A percentile compares a stretch with the other conserved stretches of the same genome.
Evolutionary conservation across 1,140 invertebrate species (phyloP).

Genomic region (Phymorhynchus buccinoides): DNA sequence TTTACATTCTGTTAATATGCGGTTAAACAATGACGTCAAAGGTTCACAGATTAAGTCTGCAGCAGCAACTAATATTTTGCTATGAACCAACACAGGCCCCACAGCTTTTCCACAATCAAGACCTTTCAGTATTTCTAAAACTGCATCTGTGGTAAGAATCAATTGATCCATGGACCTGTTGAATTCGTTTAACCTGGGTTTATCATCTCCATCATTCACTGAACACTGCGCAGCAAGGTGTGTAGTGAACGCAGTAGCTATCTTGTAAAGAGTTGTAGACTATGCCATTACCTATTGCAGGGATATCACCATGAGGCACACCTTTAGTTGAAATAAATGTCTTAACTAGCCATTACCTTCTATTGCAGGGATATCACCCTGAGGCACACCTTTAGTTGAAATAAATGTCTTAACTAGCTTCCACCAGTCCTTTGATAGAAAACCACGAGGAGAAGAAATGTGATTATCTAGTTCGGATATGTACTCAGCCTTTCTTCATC

Average conservation of each 20-base stretch:
- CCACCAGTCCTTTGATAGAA: background rate
- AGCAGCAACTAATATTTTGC: background rate
- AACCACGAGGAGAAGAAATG: background rate
- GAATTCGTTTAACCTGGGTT: background rate
- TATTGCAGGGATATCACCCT: no score
- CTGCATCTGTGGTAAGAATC: background rate
- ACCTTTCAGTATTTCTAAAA: background rate
- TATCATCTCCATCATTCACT: background rate
- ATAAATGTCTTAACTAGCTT: background rate
- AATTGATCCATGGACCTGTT: background rate
- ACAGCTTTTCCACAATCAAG: background rate
- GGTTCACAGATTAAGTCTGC: background rate
- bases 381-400: no score
- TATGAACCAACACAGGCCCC: background rate
- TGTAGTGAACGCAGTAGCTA: background rate
- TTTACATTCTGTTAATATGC: background rate
- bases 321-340: background rate
- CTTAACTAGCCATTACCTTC: no score
- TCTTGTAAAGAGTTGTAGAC: background rate
- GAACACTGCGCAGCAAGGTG: background rate
- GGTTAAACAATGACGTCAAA: background rate
- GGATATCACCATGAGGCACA: background rate
- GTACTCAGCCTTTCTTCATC: no score
- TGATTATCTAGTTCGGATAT: no score
- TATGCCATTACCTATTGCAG: background rate